A percentile compares a stretch with the other conserved stretches of the same genome.
phyloP scores from a whole-genome alignment of 2,888 invertebrate genomes.

The Microchrysa polita region DNA sequence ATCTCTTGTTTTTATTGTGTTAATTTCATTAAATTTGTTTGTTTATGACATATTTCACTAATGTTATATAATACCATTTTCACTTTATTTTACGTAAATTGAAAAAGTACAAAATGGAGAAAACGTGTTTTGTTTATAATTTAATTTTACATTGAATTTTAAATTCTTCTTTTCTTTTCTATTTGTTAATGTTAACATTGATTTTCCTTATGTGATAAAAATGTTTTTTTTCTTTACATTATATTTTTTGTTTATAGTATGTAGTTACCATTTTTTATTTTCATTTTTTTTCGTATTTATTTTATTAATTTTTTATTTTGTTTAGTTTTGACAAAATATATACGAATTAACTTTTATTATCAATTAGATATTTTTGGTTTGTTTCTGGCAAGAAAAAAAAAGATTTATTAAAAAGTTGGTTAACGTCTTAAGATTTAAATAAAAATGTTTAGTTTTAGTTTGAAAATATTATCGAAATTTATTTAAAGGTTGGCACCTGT shows the following conservation, averaged over 20 bases:
- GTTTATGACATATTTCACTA: slow-evolving; percentile 33
- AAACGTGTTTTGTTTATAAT: slow-evolving; percentile 40
- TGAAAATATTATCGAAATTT: slow-evolving; percentile 33
- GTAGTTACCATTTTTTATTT: slow-evolving; percentile 31
- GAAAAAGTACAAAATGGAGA: slow-evolving; percentile 45
- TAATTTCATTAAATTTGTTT: slow-evolving; percentile 22
- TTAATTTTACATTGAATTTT: slow-evolving; percentile 42
- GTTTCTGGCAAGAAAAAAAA: too few species aligned
- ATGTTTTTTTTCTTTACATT: slow-evolving; percentile 38
- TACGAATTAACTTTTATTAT: slow-evolving; percentile 15
- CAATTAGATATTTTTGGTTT: background rate
- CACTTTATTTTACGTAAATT: slow-evolving; percentile 43
- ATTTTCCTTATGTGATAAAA: slow-evolving; percentile 39
- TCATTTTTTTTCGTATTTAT: slow-evolving; percentile 17
- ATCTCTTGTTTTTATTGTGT: too few species aligned
- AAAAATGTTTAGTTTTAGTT: slow-evolving; percentile 17
- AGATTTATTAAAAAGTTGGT: too few species aligned
- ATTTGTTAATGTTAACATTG: slow-evolving; percentile 43
- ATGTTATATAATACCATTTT: slow-evolving; percentile 41
- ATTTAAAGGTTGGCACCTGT: slow-evolving; percentile 40
- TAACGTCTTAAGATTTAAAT: background rate
- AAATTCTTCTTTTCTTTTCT: slow-evolving; percentile 39
- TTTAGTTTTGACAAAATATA: too few species aligned
- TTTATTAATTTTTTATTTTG: background rate
- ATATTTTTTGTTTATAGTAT: too few species aligned